A percentile compares a stretch with the other conserved stretches of the same genome.
phyloP scores from a whole-genome alignment of 2,797 vertebrate genomes.

The Sebastes itinus region DNA sequence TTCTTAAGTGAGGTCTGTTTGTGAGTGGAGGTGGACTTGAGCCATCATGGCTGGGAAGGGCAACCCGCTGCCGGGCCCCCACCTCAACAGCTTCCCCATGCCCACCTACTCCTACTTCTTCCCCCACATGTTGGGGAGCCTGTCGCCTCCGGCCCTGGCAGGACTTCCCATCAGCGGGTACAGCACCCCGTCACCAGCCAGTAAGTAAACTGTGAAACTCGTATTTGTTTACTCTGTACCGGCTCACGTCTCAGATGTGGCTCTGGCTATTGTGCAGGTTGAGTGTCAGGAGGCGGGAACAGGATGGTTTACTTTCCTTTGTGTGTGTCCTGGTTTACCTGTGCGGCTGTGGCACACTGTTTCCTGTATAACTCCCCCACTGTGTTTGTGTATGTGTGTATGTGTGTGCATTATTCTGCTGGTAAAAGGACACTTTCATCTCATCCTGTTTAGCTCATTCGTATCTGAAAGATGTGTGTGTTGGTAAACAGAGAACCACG shows the following conservation, averaged over 20 bases:
- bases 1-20: conserved; percentile 24
- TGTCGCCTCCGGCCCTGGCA: conserved; percentile 90
- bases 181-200: conserved; percentile 96
- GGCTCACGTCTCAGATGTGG: background rate
- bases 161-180: conserved; percentile 94
- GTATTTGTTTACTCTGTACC: background rate
- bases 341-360: background rate
- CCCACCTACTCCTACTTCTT: conserved; percentile 97
- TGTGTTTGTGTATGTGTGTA: background rate
- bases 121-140: conserved; percentile 92
- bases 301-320: conserved; percentile 25
- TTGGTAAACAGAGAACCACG: conserved; percentile 56
- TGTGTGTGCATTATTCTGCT: background rate
- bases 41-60: conserved; percentile 94
- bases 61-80: conserved; percentile 90
- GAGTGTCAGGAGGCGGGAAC: conserved; percentile 12
- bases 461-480: conserved; percentile 56
- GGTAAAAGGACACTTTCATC: conserved; percentile 63
- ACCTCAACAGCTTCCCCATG: conserved; percentile 93
- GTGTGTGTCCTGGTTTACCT: conserved; percentile 51
- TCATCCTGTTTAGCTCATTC: conserved; percentile 56
- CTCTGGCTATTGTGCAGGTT: background rate
- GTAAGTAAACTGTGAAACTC: conserved; percentile 82
- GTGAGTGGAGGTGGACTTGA: conserved; percentile 58
- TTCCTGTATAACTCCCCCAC: conserved; percentile 19